phyloP scores from a whole-genome alignment of 1,140 invertebrate genomes.

The Latrodectus geometricus region DNA sequence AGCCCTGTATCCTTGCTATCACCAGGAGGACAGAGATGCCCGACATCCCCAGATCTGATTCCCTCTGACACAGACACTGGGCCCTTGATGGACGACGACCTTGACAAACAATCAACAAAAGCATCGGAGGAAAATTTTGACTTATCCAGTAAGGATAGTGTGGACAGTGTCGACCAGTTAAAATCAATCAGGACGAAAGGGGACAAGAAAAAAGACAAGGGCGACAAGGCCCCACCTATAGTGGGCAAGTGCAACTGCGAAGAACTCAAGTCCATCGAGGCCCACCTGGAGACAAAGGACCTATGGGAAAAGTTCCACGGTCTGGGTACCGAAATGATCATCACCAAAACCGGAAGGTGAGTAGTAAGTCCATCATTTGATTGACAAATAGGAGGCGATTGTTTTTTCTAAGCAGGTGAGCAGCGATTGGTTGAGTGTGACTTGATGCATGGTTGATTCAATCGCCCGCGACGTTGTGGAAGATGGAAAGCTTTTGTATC shows the following conservation, averaged over 20 bases:
- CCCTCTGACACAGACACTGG: constrained; percentile 53
- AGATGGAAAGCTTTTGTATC: neutral
- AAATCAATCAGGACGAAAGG: neutral
- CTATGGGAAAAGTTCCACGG: constrained; percentile 94
- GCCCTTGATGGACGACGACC: constrained; percentile 33
- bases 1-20: constrained; percentile 33
- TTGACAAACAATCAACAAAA: constrained; percentile 31
- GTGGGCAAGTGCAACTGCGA: constrained; percentile 73
- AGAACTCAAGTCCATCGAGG: constrained; percentile 81
- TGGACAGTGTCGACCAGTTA: constrained; percentile 24
- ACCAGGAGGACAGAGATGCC: constrained; percentile 19
- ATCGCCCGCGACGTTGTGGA: neutral
- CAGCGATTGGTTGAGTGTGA: neutral
- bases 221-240: constrained; percentile 49
- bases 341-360: constrained; percentile 98
- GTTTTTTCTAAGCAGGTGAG: neutral
- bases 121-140: constrained; percentile 44
- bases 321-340: constrained; percentile 98
- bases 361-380: constrained; percentile 65
- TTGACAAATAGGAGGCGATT: constrained; percentile 40
- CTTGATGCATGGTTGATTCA: neutral
- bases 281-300: constrained; percentile 91
- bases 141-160: constrained; percentile 50
- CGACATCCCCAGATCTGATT: constrained; percentile 32
- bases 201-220: constrained; percentile 46